Percentiles rank a stretch among this genome's conserved stretches.
Evolutionary conservation across 2,888 invertebrate genomes (phyloP).

Genomic region (Caenorhabditis panamensis): DNA sequence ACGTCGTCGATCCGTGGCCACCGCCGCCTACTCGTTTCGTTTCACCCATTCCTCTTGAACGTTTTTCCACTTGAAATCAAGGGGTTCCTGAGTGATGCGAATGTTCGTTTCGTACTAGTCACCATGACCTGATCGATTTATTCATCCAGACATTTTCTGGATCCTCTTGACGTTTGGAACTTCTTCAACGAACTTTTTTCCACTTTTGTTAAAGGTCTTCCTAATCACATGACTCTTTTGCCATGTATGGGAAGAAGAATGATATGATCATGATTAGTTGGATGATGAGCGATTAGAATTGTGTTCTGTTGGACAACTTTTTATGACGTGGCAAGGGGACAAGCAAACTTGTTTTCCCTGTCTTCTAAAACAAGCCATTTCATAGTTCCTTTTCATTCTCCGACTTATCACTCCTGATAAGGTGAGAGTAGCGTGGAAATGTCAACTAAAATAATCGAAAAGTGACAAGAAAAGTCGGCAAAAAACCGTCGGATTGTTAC

Average conservation of each 20-base stretch:
- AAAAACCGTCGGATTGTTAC: background rate
- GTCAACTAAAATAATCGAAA: background rate
- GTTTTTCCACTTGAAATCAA: constrained; percentile 11
- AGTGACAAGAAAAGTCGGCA: background rate
- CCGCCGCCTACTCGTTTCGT: background rate
- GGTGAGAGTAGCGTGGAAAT: background rate
- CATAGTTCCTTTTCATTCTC: background rate
- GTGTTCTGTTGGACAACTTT: background rate
- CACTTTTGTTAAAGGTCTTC: background rate
- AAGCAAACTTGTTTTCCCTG: background rate
- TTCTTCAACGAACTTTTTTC: background rate
- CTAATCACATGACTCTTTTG: background rate
- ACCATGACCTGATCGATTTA: background rate
- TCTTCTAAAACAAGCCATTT: background rate
- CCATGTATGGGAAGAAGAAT: background rate
- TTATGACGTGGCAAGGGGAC: constrained; percentile 6
- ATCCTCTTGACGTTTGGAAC: background rate
- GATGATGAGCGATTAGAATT: background rate
- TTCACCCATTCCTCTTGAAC: background rate
- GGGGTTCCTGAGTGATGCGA: constrained; percentile 3
- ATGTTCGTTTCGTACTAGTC: background rate
- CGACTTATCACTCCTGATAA: background rate
- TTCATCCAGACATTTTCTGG: no score
- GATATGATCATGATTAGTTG: background rate
- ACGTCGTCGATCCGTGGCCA: background rate